Percentiles rank a stretch among this genome's conserved stretches.
Evolutionary conservation across 1,140 invertebrate species (phyloP).

Genomic region (Drosophila sp.): DNA sequence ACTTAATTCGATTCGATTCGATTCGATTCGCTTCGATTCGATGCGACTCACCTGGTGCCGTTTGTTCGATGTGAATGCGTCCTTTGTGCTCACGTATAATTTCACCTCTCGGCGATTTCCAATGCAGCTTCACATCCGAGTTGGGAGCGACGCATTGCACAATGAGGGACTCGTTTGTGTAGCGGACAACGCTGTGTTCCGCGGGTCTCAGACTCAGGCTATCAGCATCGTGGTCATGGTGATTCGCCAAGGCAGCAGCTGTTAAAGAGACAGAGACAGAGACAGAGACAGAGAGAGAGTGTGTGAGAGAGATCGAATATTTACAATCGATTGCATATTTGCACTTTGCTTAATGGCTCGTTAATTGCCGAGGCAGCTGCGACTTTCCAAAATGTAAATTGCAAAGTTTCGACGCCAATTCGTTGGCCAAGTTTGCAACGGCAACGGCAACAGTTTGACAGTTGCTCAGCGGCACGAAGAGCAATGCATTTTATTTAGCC

Average conservation of each 20-base stretch:
- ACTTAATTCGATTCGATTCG: neutral
- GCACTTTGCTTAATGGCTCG: constrained; percentile 46
- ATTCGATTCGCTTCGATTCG: constrained; percentile 25
- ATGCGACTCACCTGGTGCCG: constrained; percentile 60
- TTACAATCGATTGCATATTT: constrained; percentile 17
- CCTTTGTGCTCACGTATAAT: constrained; percentile 80
- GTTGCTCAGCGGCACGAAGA: neutral
- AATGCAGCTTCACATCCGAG: constrained; percentile 72
- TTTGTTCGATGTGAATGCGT: constrained; percentile 84
- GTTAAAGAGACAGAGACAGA: constrained; percentile 28
- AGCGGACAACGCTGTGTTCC: constrained; percentile 81
- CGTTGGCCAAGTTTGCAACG: constrained; percentile 23
- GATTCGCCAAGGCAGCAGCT: constrained; percentile 68
- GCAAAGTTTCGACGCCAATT: constrained; percentile 38
- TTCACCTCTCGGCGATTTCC: constrained; percentile 84
- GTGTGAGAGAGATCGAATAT: constrained; percentile 6
- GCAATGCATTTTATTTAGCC: constrained; percentile 5
- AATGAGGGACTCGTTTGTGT: constrained; percentile 84
- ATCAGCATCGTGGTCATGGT: constrained; percentile 44
- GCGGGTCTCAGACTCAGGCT: constrained; percentile 71
- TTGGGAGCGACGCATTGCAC: constrained; percentile 79
- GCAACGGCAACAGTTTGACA: constrained; percentile 14
- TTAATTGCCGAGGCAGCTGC: constrained; percentile 60
- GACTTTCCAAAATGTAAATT: constrained; percentile 44
- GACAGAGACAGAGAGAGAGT: too few species aligned